Conservation (phyloP, 2,113 vertebrate genomes). For the Oplegnathus fasciatus region DNA sequence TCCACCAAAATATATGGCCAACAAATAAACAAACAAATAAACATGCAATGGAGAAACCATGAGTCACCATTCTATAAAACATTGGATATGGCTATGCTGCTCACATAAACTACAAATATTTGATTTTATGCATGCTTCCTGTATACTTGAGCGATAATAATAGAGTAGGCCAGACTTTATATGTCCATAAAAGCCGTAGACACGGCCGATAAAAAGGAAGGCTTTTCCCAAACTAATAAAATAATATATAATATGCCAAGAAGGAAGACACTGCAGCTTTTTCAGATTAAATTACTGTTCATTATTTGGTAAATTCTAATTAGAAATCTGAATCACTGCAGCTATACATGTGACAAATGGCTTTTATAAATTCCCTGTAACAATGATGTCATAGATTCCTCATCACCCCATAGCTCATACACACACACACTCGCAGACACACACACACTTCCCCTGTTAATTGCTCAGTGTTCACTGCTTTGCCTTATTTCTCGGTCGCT, state of each 20-base stretch:
- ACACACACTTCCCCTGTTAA: conserved; percentile 58
- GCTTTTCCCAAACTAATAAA: conserved; percentile 59
- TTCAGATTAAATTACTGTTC: not conserved
- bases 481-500: conserved; percentile 55
- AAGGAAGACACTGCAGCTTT: not conserved
- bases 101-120: conserved; percentile 60
- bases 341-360: conserved; percentile 44
- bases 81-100: conserved; percentile 35
- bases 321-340: conserved; percentile 29
- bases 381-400: conserved; percentile 73
- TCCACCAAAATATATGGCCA: conserved; percentile 49
- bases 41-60: conserved; percentile 66
- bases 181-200: conserved; percentile 69
- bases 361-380: conserved; percentile 50
- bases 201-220: conserved; percentile 59
- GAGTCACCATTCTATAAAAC: conserved; percentile 77
- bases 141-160: conserved; percentile 54
- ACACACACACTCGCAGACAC: conserved; percentile 2
- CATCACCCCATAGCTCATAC: conserved; percentile 26
- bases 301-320: conserved; percentile 10
- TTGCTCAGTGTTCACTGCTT: conserved; percentile 65
- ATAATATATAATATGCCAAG: conserved; percentile 25
- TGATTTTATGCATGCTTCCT: conserved; percentile 59
- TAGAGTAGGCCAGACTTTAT: conserved; percentile 65
- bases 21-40: conserved; percentile 74